These are phyloP conservation scores for Mesitornis unicolor DNA, from an alignment of 2,113 vertebrate species.

Conservation along the genomic window DNA sequence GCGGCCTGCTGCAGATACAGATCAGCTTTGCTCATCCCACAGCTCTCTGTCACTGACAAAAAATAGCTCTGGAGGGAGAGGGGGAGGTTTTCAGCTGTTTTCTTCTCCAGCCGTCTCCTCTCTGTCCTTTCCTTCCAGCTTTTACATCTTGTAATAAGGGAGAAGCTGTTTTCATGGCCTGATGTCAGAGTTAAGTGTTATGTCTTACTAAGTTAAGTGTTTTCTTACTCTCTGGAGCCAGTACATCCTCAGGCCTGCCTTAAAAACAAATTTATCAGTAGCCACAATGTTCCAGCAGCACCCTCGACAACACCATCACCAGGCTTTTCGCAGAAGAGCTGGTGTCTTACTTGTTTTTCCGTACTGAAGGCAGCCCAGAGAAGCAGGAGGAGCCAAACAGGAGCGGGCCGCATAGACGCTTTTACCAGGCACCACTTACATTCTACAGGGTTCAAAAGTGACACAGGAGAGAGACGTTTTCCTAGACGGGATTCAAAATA, in stretches of 20 bases:
- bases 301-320: neutral
- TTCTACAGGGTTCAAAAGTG: neutral
- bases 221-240: neutral
- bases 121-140: neutral
- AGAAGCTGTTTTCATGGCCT: neutral
- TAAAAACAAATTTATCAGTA: neutral
- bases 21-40: slow-evolving; percentile 53
- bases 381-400: neutral
- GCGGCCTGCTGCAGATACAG: slow-evolving; percentile 29
- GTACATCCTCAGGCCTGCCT: neutral
- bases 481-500: neutral
- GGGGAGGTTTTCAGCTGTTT: slow-evolving; percentile 43
- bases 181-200: neutral
- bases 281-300: neutral
- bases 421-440: neutral
- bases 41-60: slow-evolving; percentile 22
- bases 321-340: neutral
- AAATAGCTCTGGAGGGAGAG: slow-evolving; percentile 51
- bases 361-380: neutral
- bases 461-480: neutral
- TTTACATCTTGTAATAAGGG: neutral
- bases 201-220: neutral
- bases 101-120: neutral
- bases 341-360: neutral
- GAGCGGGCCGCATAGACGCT: neutral